Evolutionary conservation across 1,140 invertebrate species (phyloP).

Genomic region (Thereuonema tuberculata): DNA sequence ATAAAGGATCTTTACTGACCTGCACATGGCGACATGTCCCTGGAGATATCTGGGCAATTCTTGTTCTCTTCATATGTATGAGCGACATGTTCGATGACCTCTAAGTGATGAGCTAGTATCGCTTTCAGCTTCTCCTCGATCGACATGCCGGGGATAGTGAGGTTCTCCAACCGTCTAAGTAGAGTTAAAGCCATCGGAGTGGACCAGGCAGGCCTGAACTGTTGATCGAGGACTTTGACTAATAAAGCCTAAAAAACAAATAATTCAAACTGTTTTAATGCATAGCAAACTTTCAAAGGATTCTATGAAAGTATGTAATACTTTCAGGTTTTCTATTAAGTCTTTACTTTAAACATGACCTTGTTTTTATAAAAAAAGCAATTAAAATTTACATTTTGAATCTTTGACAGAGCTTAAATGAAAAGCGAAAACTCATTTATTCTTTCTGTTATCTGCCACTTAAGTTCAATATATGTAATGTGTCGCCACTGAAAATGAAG

Average conservation of each 20-base stretch:
- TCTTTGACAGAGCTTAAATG: no score
- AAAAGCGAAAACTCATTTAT: no score
- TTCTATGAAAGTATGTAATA: no score
- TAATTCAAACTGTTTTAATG: no score
- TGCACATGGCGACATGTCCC: slow-evolving; percentile 74
- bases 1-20: slow-evolving; percentile 36
- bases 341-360: no score
- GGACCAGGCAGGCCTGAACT: slow-evolving; percentile 77
- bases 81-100: slow-evolving; percentile 69
- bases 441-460: no score
- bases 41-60: slow-evolving; percentile 67
- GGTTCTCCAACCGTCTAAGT: slow-evolving; percentile 73
- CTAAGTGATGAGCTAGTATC: slow-evolving; percentile 67
- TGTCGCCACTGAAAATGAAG: no score
- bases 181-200: slow-evolving; percentile 76
- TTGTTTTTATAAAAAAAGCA: not conserved
- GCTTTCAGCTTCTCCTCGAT: slow-evolving; percentile 73
- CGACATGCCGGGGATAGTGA: slow-evolving; percentile 47
- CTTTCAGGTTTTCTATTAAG: not conserved
- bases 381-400: no score
- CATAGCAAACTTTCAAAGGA: no score
- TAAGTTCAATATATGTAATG: no score
- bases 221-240: slow-evolving; percentile 62
- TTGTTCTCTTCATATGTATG: slow-evolving; percentile 75
- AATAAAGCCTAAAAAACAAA: slow-evolving; percentile 28